phyloP scores from a whole-genome alignment of 2,113 vertebrate genomes.

The Ammodytes dubius region DNA sequence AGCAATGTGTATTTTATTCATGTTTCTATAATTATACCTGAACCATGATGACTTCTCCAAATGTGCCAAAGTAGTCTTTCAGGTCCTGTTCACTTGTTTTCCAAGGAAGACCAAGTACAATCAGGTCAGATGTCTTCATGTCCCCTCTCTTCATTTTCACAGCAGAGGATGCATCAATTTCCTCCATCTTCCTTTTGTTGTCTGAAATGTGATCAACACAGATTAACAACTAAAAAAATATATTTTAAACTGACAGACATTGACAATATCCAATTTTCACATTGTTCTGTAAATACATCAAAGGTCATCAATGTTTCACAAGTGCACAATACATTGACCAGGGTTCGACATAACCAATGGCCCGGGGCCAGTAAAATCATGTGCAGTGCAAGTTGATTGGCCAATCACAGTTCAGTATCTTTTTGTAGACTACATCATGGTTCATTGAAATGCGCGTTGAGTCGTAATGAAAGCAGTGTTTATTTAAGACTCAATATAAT shows the following conservation, averaged over 20 bases:
- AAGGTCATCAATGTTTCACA: too few relatives aligned
- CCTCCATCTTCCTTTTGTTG: conserved; percentile 99
- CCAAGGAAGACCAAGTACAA: conserved; percentile 97
- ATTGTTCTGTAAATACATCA: too few relatives aligned
- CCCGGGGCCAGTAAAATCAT: too few relatives aligned
- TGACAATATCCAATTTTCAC: not conserved
- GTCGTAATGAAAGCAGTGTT: too few relatives aligned
- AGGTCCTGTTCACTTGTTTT: conserved; percentile 98
- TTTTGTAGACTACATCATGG: too few relatives aligned
- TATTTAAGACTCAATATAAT: too few relatives aligned
- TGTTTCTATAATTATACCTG: conserved; percentile 86
- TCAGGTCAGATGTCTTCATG: conserved; percentile 97
- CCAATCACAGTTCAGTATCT: too few relatives aligned
- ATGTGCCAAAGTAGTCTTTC: conserved; percentile 98
- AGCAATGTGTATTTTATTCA: not conserved
- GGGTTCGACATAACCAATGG: too few relatives aligned
- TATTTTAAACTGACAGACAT: not conserved
- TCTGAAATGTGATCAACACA: conserved; percentile 78
- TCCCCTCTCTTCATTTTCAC: conserved; percentile 98
- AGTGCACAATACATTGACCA: too few relatives aligned
- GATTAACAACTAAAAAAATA: not conserved
- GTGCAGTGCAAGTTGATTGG: too few relatives aligned
- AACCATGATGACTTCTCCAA: conserved; percentile 99
- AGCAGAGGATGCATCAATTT: conserved; percentile 95
- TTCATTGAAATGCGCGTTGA: too few relatives aligned